phyloP scores from a whole-genome alignment of 1,140 invertebrate species.

The Drosophila lacteicornis region DNA sequence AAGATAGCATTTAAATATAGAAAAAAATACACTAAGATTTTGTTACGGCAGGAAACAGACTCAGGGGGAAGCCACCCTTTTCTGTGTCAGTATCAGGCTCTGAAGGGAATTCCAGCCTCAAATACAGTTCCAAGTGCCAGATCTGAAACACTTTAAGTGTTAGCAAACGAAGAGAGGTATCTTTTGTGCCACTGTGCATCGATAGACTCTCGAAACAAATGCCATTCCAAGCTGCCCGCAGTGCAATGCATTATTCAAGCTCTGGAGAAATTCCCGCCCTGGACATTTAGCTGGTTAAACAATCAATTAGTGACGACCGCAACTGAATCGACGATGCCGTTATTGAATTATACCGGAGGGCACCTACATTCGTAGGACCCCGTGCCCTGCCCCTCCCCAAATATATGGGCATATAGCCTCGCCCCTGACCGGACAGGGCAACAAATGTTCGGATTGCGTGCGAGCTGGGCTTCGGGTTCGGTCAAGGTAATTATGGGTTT shows the following conservation, averaged over 20 bases:
- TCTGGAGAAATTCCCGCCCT: conserved; percentile 47
- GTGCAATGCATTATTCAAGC: conserved; percentile 67
- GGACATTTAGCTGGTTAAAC: conserved; percentile 65
- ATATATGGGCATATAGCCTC: not conserved
- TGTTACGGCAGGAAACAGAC: too few species aligned
- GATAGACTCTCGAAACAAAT: conserved; percentile 2
- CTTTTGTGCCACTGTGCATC: conserved; percentile 19
- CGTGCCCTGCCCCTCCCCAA: conserved; percentile 4
- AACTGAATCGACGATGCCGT: conserved; percentile 68
- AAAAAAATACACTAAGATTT: not conserved
- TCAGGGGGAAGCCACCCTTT: too few species aligned
- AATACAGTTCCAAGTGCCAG: too few species aligned
- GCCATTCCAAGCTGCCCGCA: conserved; percentile 26
- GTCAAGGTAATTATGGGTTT: conserved; percentile 66
- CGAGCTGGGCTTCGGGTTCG: conserved; percentile 24
- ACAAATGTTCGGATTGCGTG: conserved; percentile 77
- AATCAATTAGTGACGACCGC: conserved; percentile 68
- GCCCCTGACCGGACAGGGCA: conserved; percentile 15
- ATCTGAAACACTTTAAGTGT: too few species aligned
- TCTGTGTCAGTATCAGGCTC: not conserved
- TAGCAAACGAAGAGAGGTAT: not conserved
- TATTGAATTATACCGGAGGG: conserved; percentile 66
- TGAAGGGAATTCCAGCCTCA: not conserved
- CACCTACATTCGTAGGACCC: conserved; percentile 4
- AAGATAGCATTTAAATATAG: not conserved